Percentiles rank a stretch among this genome's conserved stretches.
These are phyloP conservation scores for Bombycilla garrulus DNA, from an alignment of 2,113 vertebrate species.

Conservation along the genomic window DNA sequence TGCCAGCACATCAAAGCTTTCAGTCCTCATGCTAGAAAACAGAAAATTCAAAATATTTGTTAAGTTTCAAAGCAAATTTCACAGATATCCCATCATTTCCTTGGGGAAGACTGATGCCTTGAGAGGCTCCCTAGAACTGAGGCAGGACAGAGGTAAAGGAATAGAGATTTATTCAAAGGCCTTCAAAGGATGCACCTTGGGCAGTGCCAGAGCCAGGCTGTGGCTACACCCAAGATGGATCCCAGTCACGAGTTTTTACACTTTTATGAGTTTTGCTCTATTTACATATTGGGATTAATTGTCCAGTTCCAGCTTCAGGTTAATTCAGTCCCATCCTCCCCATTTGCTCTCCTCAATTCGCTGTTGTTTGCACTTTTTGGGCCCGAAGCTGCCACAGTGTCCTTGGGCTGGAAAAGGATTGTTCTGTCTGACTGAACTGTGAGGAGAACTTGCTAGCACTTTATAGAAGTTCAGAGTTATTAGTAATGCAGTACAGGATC, in stretches of 20 bases:
- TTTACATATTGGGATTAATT: neutral
- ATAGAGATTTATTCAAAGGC: neutral
- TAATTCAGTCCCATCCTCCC: too few species aligned
- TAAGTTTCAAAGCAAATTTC: neutral
- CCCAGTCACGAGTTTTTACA: neutral
- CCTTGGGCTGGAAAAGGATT: neutral
- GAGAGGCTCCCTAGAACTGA: neutral
- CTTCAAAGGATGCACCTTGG: neutral
- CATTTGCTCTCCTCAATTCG: neutral
- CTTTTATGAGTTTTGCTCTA: neutral
- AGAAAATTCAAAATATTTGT: neutral
- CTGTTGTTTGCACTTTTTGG: neutral
- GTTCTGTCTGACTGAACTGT: neutral
- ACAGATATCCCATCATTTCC: neutral
- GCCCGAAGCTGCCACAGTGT: neutral
- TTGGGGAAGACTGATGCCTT: neutral
- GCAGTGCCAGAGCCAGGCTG: accelerated
- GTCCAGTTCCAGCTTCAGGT: neutral
- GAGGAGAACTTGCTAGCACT: neutral
- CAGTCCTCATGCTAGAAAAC: neutral
- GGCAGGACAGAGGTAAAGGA: neutral
- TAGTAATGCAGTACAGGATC: neutral
- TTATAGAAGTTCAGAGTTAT: neutral
- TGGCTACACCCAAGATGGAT: neutral
- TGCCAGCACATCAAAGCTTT: neutral